phyloP scores from a whole-genome alignment of 2,888 invertebrate species.

The Agrotis segetum region DNA sequence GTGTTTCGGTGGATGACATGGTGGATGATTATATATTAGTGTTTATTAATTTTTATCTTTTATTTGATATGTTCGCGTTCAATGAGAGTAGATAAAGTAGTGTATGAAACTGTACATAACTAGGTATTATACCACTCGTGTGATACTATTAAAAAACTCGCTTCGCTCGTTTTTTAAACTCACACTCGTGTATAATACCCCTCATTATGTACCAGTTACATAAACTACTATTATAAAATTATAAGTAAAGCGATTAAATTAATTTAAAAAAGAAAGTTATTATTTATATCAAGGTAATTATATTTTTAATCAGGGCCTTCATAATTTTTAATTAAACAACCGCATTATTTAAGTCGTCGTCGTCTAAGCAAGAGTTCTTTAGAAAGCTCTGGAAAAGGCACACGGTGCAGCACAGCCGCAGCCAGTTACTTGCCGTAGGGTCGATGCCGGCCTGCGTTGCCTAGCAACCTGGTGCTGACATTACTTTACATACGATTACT shows the following conservation, averaged over 20 bases:
- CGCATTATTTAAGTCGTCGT: constrained; percentile 21
- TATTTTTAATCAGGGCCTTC: background rate
- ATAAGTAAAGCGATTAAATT: constrained; percentile 11
- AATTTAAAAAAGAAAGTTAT: background rate
- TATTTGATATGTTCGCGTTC: no score
- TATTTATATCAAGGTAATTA: background rate
- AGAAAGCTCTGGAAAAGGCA: constrained; percentile 76
- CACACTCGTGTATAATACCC: no score
- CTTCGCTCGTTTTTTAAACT: no score
- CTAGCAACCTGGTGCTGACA: constrained; percentile 70
- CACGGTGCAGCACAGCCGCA: constrained; percentile 35
- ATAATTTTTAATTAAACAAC: background rate
- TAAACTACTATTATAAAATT: no score
- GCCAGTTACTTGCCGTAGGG: constrained; percentile 58
- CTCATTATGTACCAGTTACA: no score
- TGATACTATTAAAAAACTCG: no score
- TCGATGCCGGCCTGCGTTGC: constrained; percentile 76
- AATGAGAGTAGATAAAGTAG: no score
- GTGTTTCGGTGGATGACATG: no score
- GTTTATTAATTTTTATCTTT: no score
- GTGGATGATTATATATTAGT: no score
- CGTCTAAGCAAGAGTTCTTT: constrained; percentile 72
- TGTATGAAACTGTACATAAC: no score
- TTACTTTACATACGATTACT: constrained; percentile 13
- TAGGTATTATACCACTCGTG: no score